phyloP scores from a whole-genome alignment of 2,888 invertebrate genomes.

The Trichogramma dendrolimi region DNA sequence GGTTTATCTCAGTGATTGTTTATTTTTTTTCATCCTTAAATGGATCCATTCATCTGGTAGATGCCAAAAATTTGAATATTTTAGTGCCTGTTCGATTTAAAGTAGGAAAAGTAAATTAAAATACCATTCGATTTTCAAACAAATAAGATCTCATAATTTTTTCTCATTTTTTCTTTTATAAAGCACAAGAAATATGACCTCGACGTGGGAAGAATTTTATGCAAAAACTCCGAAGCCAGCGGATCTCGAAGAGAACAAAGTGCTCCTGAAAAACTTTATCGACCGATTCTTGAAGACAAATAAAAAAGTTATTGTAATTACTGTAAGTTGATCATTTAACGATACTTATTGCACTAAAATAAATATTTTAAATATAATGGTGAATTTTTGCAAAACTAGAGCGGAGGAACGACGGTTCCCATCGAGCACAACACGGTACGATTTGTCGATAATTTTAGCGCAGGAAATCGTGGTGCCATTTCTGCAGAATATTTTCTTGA shows the following conservation, averaged over 20 bases:
- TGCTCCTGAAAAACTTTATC: slow-evolving; percentile 70
- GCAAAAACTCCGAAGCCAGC: slow-evolving; percentile 72
- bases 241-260: slow-evolving; percentile 72
- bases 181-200: slow-evolving; percentile 39
- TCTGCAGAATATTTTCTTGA: slow-evolving; percentile 94
- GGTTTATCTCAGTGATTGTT: too few relatives aligned
- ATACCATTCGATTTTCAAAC: background rate
- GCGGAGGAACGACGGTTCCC: slow-evolving; percentile 95
- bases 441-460: slow-evolving; percentile 98
- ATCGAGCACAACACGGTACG: slow-evolving; percentile 95
- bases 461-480: slow-evolving; percentile 89
- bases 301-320: slow-evolving; percentile 71
- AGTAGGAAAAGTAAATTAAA: background rate
- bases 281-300: slow-evolving; percentile 65
- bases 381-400: slow-evolving; percentile 55
- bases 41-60: too few relatives aligned
- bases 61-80: too few relatives aligned
- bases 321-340: slow-evolving; percentile 58
- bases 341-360: background rate
- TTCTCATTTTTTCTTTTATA: background rate
- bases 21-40: too few relatives aligned
- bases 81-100: too few relatives aligned
- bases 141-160: background rate
- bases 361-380: slow-evolving; percentile 16
- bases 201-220: slow-evolving; percentile 82